phyloP scores from a whole-genome alignment of 1,140 invertebrate species.

The Drosophila subpulchrella region DNA sequence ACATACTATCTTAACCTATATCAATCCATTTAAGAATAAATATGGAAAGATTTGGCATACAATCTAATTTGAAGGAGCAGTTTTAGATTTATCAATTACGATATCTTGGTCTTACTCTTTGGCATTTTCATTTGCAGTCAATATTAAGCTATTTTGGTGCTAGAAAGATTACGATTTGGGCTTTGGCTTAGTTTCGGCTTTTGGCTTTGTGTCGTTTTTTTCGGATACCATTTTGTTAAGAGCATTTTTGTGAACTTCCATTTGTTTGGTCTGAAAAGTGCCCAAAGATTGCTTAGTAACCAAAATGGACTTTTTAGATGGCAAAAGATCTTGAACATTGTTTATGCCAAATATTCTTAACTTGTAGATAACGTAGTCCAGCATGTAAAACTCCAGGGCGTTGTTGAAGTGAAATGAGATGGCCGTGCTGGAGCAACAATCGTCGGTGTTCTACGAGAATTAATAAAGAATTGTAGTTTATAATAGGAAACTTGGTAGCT shows the following conservation, averaged over 20 bases:
- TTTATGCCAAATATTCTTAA: slow-evolving; percentile 92
- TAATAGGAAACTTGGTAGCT: background rate
- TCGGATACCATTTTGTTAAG: background rate
- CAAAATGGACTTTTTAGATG: background rate
- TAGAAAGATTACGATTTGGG: background rate
- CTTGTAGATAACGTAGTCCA: slow-evolving; percentile 98
- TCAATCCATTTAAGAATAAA: background rate
- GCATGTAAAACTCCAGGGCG: slow-evolving; percentile 95
- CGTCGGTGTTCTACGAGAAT: slow-evolving; percentile 82
- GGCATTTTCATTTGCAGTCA: slow-evolving; percentile 38
- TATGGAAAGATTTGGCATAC: background rate
- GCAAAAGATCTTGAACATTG: background rate
- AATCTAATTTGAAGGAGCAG: background rate
- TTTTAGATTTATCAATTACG: background rate
- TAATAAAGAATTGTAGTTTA: background rate
- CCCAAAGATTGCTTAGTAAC: background rate
- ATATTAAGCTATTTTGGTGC: background rate
- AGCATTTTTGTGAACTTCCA: background rate
- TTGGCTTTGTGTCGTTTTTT: background rate
- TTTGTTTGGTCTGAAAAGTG: background rate
- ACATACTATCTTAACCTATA: background rate
- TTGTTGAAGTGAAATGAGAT: slow-evolving; percentile 98
- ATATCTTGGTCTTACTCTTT: slow-evolving; percentile 36
- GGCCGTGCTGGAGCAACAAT: slow-evolving; percentile 97
- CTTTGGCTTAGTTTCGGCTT: background rate